Evolutionary conservation across 2,113 vertebrate species (phyloP).

Genomic region (Catharus minimus): DNA sequence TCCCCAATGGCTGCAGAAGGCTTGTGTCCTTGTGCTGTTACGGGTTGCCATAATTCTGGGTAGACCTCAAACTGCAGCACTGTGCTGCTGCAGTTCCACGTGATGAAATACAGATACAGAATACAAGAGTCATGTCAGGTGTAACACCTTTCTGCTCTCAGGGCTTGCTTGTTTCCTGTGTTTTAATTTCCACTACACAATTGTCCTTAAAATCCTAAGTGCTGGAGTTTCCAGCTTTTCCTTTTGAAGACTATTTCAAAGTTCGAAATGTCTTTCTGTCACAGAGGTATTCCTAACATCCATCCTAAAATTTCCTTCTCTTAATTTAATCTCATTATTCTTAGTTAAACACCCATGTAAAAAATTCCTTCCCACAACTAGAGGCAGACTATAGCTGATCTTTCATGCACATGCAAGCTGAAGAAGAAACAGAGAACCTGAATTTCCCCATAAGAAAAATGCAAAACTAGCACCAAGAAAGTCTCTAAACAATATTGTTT

Average conservation of each 20-base stretch:
- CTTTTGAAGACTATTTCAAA: not conserved
- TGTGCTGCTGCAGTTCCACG: not conserved
- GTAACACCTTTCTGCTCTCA: not conserved
- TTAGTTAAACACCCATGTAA: not conserved
- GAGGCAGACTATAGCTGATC: not conserved
- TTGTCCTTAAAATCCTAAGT: not conserved
- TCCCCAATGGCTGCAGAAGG: accelerated
- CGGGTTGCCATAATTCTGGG: accelerated
- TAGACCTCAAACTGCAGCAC: not conserved
- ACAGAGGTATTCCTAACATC: conserved; percentile 6
- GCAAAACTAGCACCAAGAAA: not conserved
- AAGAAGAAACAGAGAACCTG: not conserved
- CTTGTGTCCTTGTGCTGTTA: accelerated
- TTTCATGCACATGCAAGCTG: not conserved
- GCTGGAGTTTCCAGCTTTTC: not conserved
- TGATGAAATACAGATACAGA: accelerated
- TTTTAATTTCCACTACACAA: not conserved
- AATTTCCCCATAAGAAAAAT: not conserved
- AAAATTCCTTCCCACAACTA: not conserved
- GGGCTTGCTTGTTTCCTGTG: not conserved
- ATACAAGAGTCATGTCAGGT: not conserved
- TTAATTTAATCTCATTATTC: not conserved
- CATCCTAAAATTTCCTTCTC: conserved; percentile 11
- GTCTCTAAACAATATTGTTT: not conserved
- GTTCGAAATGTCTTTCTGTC: not conserved